A percentile compares a stretch with the other conserved stretches of the same genome.
These are phyloP conservation scores for Cryptoblepharus egeriae DNA, from an alignment of 2,797 vertebrate genomes.

Conservation along the genomic window DNA sequence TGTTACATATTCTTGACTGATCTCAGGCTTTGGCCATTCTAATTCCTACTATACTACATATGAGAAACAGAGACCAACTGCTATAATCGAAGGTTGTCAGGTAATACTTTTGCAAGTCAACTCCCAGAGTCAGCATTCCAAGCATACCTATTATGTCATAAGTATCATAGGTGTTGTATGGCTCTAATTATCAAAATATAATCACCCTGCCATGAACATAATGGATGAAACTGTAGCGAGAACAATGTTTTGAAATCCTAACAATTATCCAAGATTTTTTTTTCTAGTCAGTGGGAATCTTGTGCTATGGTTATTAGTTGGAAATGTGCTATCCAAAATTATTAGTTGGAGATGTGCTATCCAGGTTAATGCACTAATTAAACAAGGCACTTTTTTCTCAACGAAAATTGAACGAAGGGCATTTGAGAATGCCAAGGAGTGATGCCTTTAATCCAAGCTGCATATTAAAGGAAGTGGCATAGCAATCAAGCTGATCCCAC, in stretches of 20 bases:
- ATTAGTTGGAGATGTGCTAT: background rate
- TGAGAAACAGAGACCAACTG: background rate
- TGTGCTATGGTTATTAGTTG: background rate
- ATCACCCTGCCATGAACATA: background rate
- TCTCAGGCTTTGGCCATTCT: background rate
- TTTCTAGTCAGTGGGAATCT: background rate
- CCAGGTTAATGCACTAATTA: background rate
- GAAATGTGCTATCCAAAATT: background rate
- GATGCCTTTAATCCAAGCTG: background rate
- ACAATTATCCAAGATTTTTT: background rate
- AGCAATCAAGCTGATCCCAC: background rate
- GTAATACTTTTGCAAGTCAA: background rate
- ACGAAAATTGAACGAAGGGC: background rate
- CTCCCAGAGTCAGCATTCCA: background rate
- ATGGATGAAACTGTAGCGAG: background rate
- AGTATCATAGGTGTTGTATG: background rate
- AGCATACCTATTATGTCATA: background rate
- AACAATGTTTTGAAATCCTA: background rate
- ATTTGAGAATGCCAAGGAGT: background rate
- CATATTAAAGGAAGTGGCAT: background rate
- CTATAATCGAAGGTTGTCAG: background rate
- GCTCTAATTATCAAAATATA: slow-evolving; percentile 11
- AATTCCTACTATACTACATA: background rate
- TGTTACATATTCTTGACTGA: background rate
- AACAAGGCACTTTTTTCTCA: background rate